Conservation (phyloP, 1,140 invertebrate species). For the Drosophila ercepeae region DNA sequence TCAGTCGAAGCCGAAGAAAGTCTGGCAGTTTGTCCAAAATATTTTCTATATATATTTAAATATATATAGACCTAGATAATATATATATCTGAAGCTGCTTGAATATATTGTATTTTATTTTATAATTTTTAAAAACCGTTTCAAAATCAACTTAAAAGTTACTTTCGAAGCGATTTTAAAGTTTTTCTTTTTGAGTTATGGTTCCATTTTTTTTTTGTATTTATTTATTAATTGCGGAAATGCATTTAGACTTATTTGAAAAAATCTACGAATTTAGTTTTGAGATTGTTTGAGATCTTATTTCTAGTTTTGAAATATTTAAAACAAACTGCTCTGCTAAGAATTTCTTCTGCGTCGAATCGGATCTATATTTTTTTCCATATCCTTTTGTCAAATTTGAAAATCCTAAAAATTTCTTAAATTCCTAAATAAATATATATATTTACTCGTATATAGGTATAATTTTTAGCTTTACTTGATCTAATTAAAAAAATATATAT, state of each 20-base stretch:
- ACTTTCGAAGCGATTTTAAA: conserved; percentile 3
- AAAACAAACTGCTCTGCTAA: conserved; percentile 38
- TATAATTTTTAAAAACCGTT: background rate
- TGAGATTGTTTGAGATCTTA: conserved; percentile 35
- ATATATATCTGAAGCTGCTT: conserved; percentile 4
- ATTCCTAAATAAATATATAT: conserved; percentile 41
- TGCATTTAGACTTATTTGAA: background rate
- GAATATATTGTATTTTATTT: background rate
- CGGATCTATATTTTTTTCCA: conserved; percentile 1
- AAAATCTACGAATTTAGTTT: conserved; percentile 6
- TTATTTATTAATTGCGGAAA: background rate
- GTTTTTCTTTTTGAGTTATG: background rate
- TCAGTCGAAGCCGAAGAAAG: conserved; percentile 25
- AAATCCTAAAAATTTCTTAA: conserved; percentile 65
- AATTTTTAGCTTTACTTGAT: background rate
- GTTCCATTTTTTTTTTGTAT: background rate
- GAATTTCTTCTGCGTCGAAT: conserved; percentile 26
- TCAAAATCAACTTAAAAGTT: conserved; percentile 6
- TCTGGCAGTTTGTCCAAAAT: conserved; percentile 32
- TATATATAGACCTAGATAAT: conserved; percentile 4
- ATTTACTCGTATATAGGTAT: background rate
- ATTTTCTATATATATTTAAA: conserved; percentile 9
- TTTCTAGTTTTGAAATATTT: conserved; percentile 25
- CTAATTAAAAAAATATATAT: conserved; percentile 25
- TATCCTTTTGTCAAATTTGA: conserved; percentile 46